phyloP scores from a whole-genome alignment of 1,140 invertebrate species.

The Macrocentrus cingulum region DNA sequence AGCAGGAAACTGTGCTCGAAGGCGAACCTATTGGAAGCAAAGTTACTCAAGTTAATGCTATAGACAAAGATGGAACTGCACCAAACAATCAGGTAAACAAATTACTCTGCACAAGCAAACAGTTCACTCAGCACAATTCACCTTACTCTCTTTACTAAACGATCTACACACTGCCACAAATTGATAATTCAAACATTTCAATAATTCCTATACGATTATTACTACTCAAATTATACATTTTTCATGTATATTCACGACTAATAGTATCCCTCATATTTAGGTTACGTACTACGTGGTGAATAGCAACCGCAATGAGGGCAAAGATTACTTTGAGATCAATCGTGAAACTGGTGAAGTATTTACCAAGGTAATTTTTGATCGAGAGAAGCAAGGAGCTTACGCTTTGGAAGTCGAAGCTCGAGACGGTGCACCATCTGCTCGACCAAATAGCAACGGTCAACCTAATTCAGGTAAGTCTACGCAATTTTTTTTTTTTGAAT shows the following conservation, averaged over 20 bases:
- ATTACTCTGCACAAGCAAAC: not conserved
- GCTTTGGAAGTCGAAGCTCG: conserved; percentile 90
- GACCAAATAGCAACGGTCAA: conserved; percentile 85
- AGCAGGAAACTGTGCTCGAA: conserved; percentile 92
- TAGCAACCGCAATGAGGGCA: conserved; percentile 85
- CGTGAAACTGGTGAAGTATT: conserved; percentile 90
- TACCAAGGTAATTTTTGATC: conserved; percentile 90
- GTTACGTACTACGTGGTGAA: conserved; percentile 90
- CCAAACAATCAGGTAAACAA: conserved; percentile 87
- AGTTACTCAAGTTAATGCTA: conserved; percentile 94
- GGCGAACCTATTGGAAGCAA: conserved; percentile 91
- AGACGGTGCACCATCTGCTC: conserved; percentile 88
- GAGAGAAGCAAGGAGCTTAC: conserved; percentile 93
- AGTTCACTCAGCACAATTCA: too few species aligned
- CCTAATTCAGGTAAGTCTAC: conserved; percentile 84
- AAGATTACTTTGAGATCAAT: conserved; percentile 94
- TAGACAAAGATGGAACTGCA: conserved; percentile 93
- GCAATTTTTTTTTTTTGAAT: conserved; percentile 7
- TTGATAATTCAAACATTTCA: too few species aligned
- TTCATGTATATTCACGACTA: not conserved
- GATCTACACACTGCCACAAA: too few species aligned
- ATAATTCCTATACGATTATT: too few species aligned
- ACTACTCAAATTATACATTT: too few species aligned
- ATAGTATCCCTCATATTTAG: conserved; percentile 53
- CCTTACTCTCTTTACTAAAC: too few species aligned